Percentiles rank a stretch among this genome's conserved stretches.
Conservation (phyloP, 2,797 vertebrate species). For the Botia kubotai region DNA sequence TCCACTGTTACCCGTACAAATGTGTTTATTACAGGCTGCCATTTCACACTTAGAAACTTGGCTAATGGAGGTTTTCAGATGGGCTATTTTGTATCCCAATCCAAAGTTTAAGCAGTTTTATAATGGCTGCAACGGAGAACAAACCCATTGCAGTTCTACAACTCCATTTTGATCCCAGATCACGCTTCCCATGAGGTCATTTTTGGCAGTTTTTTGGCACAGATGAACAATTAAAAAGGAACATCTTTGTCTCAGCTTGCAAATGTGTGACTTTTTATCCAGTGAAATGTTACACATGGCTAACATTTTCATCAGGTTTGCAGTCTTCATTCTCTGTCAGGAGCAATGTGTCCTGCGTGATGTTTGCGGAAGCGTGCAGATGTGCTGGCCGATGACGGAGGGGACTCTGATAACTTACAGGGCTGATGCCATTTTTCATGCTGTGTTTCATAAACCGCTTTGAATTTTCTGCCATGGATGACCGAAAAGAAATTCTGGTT, state of each 20-base stretch:
- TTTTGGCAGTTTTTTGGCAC: not conserved
- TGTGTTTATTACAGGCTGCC: not conserved
- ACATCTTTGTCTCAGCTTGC: not conserved
- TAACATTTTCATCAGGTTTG: conserved; percentile 88
- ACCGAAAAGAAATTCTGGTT: conserved; percentile 83
- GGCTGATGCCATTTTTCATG: conserved; percentile 88
- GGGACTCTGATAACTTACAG: conserved; percentile 87
- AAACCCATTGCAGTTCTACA: not conserved
- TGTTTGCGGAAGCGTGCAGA: conserved; percentile 76
- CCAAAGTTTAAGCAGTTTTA: not conserved
- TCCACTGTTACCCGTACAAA: not conserved
- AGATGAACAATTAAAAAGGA: not conserved
- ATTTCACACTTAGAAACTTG: not conserved
- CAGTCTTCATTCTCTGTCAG: conserved; percentile 85
- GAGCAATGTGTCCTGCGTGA: conserved; percentile 85
- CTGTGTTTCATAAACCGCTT: conserved; percentile 89
- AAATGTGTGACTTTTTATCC: not conserved
- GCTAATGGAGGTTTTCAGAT: not conserved
- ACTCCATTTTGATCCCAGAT: not conserved
- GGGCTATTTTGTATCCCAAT: not conserved
- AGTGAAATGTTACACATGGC: conserved; percentile 79
- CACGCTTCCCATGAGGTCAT: not conserved
- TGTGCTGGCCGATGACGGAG: conserved; percentile 76
- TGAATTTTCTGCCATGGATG: conserved; percentile 88
- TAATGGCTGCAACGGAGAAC: not conserved